Conservation (phyloP, 2,113 vertebrate genomes). For the Plecotus auritus region DNA sequence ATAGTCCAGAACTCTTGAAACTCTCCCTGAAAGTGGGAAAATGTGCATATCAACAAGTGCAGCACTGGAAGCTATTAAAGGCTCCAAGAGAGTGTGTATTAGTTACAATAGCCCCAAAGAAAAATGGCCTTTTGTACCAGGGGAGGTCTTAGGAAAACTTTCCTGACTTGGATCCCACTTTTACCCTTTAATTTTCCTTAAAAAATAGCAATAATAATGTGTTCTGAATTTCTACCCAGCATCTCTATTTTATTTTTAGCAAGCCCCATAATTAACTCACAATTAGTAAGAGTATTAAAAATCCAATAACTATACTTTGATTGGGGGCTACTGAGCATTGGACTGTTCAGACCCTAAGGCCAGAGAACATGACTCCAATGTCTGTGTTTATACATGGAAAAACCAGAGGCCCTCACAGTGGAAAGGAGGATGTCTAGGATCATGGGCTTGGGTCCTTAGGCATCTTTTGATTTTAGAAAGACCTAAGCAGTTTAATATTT, state of each 20-base stretch:
- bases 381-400: background rate
- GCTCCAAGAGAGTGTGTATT: background rate
- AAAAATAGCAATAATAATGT: background rate
- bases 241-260: background rate
- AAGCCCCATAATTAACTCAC: background rate
- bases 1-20: background rate
- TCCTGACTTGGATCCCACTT: background rate
- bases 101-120: background rate
- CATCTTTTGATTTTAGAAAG: background rate
- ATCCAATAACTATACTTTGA: background rate
- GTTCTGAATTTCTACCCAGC: background rate
- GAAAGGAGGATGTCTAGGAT: background rate
- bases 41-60: background rate
- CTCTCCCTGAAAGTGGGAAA: background rate
- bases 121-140: background rate
- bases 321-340: too few relatives aligned
- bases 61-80: background rate
- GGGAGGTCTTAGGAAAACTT: background rate
- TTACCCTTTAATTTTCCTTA: background rate
- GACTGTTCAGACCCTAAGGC: background rate
- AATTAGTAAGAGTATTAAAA: background rate
- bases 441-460: background rate
- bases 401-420: background rate
- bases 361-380: background rate
- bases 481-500: constrained; percentile 1